Conservation (phyloP, 1,140 invertebrate genomes). For the Akabosia matsudoensis region DNA sequence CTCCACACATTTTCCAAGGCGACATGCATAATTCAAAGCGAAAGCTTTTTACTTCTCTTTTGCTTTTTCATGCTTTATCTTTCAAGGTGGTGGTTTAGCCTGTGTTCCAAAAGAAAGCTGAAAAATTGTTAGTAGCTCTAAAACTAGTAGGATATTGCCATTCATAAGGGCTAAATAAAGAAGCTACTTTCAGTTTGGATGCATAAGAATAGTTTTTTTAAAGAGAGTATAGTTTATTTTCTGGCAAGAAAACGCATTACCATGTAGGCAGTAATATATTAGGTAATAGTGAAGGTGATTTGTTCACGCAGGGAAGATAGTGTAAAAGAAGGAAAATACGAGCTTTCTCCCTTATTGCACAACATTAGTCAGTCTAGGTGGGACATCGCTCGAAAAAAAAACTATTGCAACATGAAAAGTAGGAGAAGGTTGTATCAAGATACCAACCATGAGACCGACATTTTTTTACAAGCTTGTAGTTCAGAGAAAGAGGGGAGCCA, state of each 20-base stretch:
- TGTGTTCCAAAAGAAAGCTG: not conserved
- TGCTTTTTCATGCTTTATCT: not conserved
- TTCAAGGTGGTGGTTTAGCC: not conserved
- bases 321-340: not conserved
- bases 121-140: conserved; percentile 16
- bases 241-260: conserved; percentile 1
- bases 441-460: too few relatives aligned
- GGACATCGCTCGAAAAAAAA: too few relatives aligned
- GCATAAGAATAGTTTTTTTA: not conserved
- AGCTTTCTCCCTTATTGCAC: not conserved
- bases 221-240: too few relatives aligned
- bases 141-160: too few relatives aligned
- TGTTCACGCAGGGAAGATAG: conserved; percentile 19
- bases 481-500: not conserved
- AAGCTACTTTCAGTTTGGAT: too few relatives aligned
- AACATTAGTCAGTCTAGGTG: conserved; percentile 20
- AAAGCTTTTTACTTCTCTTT: not conserved
- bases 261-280: conserved; percentile 15
- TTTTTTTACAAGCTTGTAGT: too few relatives aligned
- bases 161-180: not conserved
- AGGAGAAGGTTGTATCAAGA: too few relatives aligned
- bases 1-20: too few relatives aligned
- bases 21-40: conserved; percentile 21
- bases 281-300: conserved; percentile 16
- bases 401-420: too few relatives aligned